Conservation (phyloP, 1,140 invertebrate genomes). For the Saccostrea glomerata region DNA sequence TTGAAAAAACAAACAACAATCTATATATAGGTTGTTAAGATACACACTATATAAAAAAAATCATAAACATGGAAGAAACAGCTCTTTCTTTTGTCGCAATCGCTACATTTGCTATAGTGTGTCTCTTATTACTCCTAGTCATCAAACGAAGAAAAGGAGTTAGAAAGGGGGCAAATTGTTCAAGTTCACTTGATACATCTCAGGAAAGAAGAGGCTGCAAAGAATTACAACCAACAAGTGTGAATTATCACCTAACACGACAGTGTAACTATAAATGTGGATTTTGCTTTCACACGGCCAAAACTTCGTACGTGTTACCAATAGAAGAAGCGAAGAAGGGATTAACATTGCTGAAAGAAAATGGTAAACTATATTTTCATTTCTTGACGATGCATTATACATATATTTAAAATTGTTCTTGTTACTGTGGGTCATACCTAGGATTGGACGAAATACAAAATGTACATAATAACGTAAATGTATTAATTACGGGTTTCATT, state of each 20-base stretch:
- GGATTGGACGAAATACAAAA: no score
- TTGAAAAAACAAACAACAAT: neutral
- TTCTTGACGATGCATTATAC: no score
- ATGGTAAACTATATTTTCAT: constrained; percentile 52
- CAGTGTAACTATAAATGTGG: constrained; percentile 70
- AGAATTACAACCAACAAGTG: constrained; percentile 59
- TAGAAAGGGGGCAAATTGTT: neutral
- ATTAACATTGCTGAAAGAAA: constrained; percentile 62
- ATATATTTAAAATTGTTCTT: no score
- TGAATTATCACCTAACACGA: constrained; percentile 70
- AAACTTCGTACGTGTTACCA: constrained; percentile 64
- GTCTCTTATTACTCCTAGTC: neutral
- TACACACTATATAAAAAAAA: neutral
- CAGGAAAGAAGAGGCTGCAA: neutral
- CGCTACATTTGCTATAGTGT: neutral
- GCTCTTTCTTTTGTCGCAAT: neutral
- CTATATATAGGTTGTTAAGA: neutral
- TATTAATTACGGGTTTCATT: no score
- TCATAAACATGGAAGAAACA: no score
- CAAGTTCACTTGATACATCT: neutral
- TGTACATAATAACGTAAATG: no score
- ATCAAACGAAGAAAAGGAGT: neutral
- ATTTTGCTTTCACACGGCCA: constrained; percentile 71
- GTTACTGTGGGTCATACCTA: no score
- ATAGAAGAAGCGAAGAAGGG: constrained; percentile 65